Conservation (phyloP, 2,113 vertebrate genomes). For the Columbina picui region DNA sequence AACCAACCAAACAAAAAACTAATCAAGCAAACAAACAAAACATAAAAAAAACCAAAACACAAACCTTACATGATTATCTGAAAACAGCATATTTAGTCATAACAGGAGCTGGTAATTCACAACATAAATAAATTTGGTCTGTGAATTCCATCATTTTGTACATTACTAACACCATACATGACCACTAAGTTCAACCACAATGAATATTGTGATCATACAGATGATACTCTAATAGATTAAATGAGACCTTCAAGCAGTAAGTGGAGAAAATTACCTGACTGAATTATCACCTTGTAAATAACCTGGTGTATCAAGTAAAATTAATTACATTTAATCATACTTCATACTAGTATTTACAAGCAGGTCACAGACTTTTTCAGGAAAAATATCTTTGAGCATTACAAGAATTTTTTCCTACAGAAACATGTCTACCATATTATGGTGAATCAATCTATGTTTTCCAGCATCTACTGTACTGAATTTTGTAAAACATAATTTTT, state of each 20-base stretch:
- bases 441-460: background rate
- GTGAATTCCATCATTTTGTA: background rate
- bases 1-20: no score
- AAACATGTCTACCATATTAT: accelerated
- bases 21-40: no score
- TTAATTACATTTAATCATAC: background rate
- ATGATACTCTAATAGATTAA: background rate
- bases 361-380: background rate
- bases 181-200: background rate
- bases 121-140: background rate
- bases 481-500: background rate
- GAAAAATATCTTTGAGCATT: background rate
- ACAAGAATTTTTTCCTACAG: background rate
- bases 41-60: no score
- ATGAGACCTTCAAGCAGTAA: background rate
- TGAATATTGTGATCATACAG: background rate
- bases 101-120: background rate
- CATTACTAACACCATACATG: background rate
- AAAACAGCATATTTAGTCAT: background rate
- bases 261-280: background rate
- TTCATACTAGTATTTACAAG: background rate
- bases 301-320: background rate
- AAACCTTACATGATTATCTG: background rate
- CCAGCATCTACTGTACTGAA: background rate
- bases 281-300: background rate